Conservation (phyloP, 2,113 vertebrate genomes). For the Microtus montanus region DNA sequence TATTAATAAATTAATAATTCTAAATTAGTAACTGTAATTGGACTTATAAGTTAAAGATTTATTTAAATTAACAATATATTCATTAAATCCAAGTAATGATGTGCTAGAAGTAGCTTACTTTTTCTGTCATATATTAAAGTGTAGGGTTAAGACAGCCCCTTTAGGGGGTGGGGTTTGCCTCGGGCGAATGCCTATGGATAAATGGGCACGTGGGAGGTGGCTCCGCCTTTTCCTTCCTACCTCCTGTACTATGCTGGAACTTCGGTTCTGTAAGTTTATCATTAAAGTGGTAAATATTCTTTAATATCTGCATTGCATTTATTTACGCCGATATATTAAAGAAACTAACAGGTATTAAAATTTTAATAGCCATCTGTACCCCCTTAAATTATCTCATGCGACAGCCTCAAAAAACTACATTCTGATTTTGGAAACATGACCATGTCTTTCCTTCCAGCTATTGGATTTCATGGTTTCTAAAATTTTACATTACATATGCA, state of each 20-base stretch:
- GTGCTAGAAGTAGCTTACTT: slow-evolving; percentile 22
- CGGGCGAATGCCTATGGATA: too few species aligned
- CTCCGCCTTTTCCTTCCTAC: too few species aligned
- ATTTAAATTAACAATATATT: not conserved
- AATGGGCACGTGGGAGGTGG: too few species aligned
- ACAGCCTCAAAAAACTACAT: not conserved
- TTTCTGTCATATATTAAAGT: slow-evolving; percentile 53
- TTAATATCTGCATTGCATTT: too few species aligned
- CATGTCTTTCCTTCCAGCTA: not conserved
- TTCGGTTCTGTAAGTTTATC: too few species aligned
- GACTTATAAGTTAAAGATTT: not conserved
- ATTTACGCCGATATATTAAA: slow-evolving; percentile 1
- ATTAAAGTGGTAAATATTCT: too few species aligned
- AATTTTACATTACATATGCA: slow-evolving; percentile 47
- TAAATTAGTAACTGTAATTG: not conserved
- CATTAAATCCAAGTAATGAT: not conserved
- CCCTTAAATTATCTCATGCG: not conserved
- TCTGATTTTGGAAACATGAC: slow-evolving; percentile 30
- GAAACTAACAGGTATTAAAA: slow-evolving; percentile 35
- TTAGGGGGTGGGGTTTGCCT: too few species aligned
- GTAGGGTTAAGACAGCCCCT: too few species aligned
- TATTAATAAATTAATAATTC: slow-evolving; percentile 5
- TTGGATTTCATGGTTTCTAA: slow-evolving; percentile 33
- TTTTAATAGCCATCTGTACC: slow-evolving; percentile 9
- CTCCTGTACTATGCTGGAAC: too few species aligned